Percentiles rank a stretch among this genome's conserved stretches.
These are phyloP conservation scores for Dioctria linearis DNA, from an alignment of 2,888 invertebrate genomes.

Conservation along the genomic window DNA sequence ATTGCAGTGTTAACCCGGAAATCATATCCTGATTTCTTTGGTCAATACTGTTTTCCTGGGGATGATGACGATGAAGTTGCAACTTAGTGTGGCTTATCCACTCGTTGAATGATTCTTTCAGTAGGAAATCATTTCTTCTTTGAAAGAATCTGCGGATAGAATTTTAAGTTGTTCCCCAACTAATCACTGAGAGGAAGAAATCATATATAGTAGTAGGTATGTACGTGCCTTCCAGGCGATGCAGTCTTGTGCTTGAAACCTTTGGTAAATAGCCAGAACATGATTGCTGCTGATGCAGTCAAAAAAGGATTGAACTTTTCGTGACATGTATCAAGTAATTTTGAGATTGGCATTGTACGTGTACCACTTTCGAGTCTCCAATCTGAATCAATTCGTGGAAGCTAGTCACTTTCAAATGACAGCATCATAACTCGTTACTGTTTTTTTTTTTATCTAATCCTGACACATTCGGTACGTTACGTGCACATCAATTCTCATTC, in stretches of 20 bases:
- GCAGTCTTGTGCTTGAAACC: neutral
- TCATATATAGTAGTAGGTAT: neutral
- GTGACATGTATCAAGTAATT: slow-evolving; percentile 32
- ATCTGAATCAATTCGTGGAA: slow-evolving; percentile 34
- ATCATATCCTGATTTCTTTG: slow-evolving; percentile 38
- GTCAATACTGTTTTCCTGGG: slow-evolving; percentile 5
- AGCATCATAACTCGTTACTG: neutral
- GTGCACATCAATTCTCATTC: slow-evolving; percentile 29
- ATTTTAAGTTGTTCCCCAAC: slow-evolving; percentile 44
- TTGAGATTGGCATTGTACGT: slow-evolving; percentile 27
- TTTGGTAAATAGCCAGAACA: neutral
- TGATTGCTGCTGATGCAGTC: slow-evolving; percentile 32
- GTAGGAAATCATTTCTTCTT: slow-evolving; percentile 40
- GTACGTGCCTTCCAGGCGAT: slow-evolving; percentile 25
- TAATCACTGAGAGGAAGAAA: slow-evolving; percentile 24
- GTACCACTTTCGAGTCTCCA: neutral
- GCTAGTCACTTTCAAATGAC: neutral
- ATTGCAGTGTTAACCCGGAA: slow-evolving; percentile 28
- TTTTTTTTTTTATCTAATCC: slow-evolving; percentile 11
- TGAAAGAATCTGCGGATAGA: slow-evolving; percentile 23
- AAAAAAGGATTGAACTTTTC: slow-evolving; percentile 21
- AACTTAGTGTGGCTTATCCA: neutral
- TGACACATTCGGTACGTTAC: neutral
- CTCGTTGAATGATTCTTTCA: slow-evolving; percentile 2
- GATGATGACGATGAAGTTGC: neutral